Evolutionary conservation across 1,140 invertebrate genomes (phyloP).

Genomic region (Meloidogyne floridensis): DNA sequence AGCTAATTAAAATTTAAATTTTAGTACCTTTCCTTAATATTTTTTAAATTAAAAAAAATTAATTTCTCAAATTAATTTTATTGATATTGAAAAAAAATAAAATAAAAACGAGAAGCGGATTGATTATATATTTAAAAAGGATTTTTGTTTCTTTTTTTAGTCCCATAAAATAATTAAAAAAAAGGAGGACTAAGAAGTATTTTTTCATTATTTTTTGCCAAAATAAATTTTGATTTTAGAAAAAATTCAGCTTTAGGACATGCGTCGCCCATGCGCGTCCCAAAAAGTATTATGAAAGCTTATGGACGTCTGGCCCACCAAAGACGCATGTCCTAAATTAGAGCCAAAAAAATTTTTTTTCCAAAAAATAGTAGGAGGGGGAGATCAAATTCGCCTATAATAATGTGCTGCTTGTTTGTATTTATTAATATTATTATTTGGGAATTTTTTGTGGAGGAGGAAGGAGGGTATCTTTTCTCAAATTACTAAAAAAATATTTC

Average conservation of each 20-base stretch:
- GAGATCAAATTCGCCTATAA: neutral
- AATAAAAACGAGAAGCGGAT: too few species aligned
- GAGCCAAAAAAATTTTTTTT: neutral
- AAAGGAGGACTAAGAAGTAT: neutral
- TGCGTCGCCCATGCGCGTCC: too few species aligned
- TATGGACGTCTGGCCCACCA: too few species aligned
- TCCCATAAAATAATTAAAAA: neutral
- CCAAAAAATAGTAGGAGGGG: neutral
- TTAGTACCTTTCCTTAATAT: too few species aligned
- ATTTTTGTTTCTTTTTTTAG: neutral
- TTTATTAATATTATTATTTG: neutral
- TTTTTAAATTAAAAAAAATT: too few species aligned
- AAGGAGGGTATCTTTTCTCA: neutral
- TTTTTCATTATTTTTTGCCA: neutral
- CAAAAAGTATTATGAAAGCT: too few species aligned
- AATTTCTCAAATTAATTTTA: too few species aligned
- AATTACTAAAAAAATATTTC: slow-evolving; percentile 5
- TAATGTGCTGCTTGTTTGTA: neutral
- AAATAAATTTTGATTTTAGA: neutral
- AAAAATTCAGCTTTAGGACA: neutral
- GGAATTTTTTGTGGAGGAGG: neutral
- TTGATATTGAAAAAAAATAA: too few species aligned
- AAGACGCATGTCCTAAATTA: too few species aligned
- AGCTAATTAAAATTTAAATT: too few species aligned
- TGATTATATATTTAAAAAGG: too few species aligned